Conservation (phyloP, 2,113 vertebrate genomes). For the Cinclus mexicanus region DNA sequence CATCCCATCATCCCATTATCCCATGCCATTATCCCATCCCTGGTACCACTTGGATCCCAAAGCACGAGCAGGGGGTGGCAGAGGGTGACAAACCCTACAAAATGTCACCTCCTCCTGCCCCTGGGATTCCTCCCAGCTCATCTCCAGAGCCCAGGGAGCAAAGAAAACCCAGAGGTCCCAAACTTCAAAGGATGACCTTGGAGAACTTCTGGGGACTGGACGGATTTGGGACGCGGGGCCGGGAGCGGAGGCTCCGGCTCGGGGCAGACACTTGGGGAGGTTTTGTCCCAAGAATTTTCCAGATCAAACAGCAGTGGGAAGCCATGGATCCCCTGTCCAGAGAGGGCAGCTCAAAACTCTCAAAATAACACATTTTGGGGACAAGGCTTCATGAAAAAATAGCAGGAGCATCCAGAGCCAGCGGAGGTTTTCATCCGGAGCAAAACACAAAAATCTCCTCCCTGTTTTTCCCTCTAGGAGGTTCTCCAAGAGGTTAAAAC, state of each 20-base stretch:
- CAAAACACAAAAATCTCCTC: not conserved
- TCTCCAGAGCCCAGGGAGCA: not conserved
- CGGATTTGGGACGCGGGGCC: rapidly evolving
- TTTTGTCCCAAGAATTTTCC: not conserved
- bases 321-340: not conserved
- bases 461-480: not conserved
- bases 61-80: rapidly evolving
- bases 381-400: not conserved
- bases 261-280: not conserved
- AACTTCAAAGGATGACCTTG: not conserved
- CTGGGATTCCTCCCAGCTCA: not conserved
- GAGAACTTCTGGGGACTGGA: not conserved
- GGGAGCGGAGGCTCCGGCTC: not conserved
- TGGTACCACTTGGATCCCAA: not conserved
- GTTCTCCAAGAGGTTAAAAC: not conserved
- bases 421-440: not conserved
- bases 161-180: not conserved
- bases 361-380: not conserved
- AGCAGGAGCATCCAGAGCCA: not conserved
- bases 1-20: not conserved
- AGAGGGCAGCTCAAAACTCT: not conserved
- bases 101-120: not conserved
- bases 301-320: not conserved
- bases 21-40: not conserved
- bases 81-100: rapidly evolving